phyloP scores from a whole-genome alignment of 2,797 vertebrate species.

The Takifugu ocellatus region DNA sequence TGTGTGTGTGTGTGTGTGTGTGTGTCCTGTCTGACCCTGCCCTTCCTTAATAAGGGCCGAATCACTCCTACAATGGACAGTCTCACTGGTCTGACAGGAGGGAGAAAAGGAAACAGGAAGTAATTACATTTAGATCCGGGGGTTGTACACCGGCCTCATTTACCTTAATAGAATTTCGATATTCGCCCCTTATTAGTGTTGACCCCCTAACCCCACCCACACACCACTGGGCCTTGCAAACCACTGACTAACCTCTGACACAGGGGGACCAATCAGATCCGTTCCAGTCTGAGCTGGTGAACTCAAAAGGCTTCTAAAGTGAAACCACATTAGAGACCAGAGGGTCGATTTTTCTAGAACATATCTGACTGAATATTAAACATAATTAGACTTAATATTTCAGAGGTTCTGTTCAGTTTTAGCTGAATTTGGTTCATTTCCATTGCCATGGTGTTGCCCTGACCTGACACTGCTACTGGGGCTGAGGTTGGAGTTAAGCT shows the following conservation, averaged over 20 bases:
- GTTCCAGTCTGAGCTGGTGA: too few species aligned
- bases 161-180: constrained; percentile 85
- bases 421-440: neutral
- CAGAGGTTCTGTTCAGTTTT: constrained; percentile 20
- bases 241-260: constrained; percentile 49
- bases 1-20: constrained; percentile 3
- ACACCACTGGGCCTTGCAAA: constrained; percentile 61
- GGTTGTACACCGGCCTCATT: constrained; percentile 79
- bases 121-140: constrained; percentile 83
- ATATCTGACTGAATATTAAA: neutral
- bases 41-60: constrained; percentile 66
- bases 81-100: constrained; percentile 58
- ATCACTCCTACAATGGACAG: constrained; percentile 42
- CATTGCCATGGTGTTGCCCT: too few species aligned
- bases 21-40: constrained; percentile 30
- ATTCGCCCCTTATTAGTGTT: constrained; percentile 76
- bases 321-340: constrained; percentile 41
- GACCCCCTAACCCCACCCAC: constrained; percentile 28
- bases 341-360: constrained; percentile 3
- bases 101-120: constrained; percentile 65
- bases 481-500: constrained; percentile 37
- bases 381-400: constrained; percentile 21
- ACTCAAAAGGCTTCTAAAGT: constrained; percentile 10
- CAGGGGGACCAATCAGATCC: constrained; percentile 61
- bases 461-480: constrained; percentile 29